Percentiles rank a stretch among this genome's conserved stretches.
Evolutionary conservation across 2,113 vertebrate species (phyloP).

Genomic region (Elgaria multicarinata): DNA sequence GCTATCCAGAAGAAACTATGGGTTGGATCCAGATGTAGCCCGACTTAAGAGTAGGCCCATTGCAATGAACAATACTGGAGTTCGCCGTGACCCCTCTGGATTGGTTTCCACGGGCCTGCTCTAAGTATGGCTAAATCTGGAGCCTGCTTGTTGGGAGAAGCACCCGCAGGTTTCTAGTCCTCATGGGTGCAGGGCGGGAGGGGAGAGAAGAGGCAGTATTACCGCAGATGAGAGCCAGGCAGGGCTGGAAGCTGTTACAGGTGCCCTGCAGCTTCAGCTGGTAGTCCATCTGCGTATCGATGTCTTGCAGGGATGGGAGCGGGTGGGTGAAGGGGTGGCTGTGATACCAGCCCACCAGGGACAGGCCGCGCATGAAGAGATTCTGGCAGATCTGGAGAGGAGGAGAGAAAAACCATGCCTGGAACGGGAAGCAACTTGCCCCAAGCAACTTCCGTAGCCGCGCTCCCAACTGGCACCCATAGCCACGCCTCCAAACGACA

Average conservation of each 20-base stretch:
- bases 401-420: not conserved
- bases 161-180: not conserved
- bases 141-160: too few species aligned
- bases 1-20: not conserved
- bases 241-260: constrained; percentile 94
- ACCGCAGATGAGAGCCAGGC: constrained; percentile 95
- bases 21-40: too few species aligned
- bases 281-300: constrained; percentile 95
- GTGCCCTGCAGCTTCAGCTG: constrained; percentile 94
- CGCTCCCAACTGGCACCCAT: too few species aligned
- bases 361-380: constrained; percentile 92
- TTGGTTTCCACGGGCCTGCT: too few species aligned
- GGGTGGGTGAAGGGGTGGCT: constrained; percentile 92
- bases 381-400: constrained; percentile 90
- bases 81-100: too few species aligned
- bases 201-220: not conserved
- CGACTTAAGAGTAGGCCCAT: too few species aligned
- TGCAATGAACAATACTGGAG: too few species aligned
- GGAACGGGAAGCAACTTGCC: too few species aligned
- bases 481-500: too few species aligned
- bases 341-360: constrained; percentile 97
- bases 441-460: too few species aligned
- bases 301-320: constrained; percentile 93
- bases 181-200: not conserved
- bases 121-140: too few species aligned